phyloP scores from a whole-genome alignment of 2,113 vertebrate genomes.

The Tautogolabrus adspersus region DNA sequence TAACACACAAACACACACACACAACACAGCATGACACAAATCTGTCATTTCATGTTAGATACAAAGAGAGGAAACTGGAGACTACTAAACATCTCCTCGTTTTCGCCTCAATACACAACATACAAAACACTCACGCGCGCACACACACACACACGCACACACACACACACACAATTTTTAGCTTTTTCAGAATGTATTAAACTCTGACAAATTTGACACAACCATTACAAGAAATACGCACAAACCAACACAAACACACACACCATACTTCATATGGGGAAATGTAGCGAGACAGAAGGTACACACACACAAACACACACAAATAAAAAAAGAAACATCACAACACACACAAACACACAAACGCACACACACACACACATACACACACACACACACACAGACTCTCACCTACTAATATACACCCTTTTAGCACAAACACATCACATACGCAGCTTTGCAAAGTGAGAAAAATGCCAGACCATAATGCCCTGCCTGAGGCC shows the following conservation, averaged over 20 bases:
- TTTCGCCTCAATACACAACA: background rate
- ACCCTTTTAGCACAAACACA: constrained; percentile 63
- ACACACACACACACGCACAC: constrained; percentile 16
- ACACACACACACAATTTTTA: background rate
- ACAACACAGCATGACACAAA: constrained; percentile 58
- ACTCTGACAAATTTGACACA: background rate
- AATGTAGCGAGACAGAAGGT: constrained; percentile 47
- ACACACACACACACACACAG: constrained; percentile 14
- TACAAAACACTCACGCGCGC: constrained; percentile 26
- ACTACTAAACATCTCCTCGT: constrained; percentile 12
- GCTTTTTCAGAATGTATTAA: background rate
- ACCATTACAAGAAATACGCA: background rate
- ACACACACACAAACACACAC: background rate
- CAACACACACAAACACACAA: constrained; percentile 7
- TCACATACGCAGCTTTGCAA: constrained; percentile 29
- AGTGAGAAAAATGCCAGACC: constrained; percentile 55
- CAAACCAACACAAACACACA: constrained; percentile 10
- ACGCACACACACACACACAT: constrained; percentile 7
- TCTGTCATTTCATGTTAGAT: constrained; percentile 68
- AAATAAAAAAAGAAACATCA: background rate
- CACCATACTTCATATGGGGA: constrained; percentile 34
- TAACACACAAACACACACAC: constrained; percentile 24
- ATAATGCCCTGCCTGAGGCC: constrained; percentile 58
- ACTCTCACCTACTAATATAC: constrained; percentile 27
- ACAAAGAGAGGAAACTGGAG: constrained; percentile 36